Evolutionary conservation across 2,797 vertebrate species (phyloP).

Genomic region (Ptychobarbus kaznakovi): DNA sequence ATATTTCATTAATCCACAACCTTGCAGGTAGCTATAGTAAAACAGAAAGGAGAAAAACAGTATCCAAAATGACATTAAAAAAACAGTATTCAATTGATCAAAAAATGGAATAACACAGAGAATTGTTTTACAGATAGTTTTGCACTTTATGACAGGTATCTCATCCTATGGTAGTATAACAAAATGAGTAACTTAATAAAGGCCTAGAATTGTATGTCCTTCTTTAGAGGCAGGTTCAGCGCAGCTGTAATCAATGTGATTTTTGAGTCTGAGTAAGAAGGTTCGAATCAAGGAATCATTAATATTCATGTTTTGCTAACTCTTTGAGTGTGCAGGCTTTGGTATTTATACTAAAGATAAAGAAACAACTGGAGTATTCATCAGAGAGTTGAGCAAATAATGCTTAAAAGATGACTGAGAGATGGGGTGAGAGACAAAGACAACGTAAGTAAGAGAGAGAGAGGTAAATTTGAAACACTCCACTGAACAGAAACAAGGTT

Average conservation of each 20-base stretch:
- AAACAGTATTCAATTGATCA: background rate
- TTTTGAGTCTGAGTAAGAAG: background rate
- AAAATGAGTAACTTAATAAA: background rate
- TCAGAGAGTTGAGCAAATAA: slow-evolving; percentile 60
- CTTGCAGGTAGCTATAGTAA: background rate
- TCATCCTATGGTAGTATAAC: background rate
- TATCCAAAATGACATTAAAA: too few species aligned
- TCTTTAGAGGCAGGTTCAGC: background rate
- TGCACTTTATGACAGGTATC: background rate
- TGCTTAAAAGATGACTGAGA: slow-evolving; percentile 46
- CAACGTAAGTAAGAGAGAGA: slow-evolving; percentile 34
- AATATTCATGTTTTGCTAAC: slow-evolving; percentile 60
- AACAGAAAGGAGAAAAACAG: background rate
- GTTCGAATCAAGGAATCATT: slow-evolving; percentile 60
- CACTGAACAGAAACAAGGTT: slow-evolving; percentile 84
- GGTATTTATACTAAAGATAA: slow-evolving; percentile 64
- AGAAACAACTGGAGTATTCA: slow-evolving; percentile 62
- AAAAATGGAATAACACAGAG: slow-evolving; percentile 1
- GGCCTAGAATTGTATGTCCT: background rate
- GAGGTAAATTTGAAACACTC: slow-evolving; percentile 80
- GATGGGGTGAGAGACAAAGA: background rate
- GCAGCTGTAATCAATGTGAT: background rate
- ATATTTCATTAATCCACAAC: background rate
- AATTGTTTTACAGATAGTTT: background rate
- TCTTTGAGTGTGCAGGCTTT: slow-evolving; percentile 68